Conservation (phyloP, 2,113 vertebrate genomes). For the Prunella fulvescens region DNA sequence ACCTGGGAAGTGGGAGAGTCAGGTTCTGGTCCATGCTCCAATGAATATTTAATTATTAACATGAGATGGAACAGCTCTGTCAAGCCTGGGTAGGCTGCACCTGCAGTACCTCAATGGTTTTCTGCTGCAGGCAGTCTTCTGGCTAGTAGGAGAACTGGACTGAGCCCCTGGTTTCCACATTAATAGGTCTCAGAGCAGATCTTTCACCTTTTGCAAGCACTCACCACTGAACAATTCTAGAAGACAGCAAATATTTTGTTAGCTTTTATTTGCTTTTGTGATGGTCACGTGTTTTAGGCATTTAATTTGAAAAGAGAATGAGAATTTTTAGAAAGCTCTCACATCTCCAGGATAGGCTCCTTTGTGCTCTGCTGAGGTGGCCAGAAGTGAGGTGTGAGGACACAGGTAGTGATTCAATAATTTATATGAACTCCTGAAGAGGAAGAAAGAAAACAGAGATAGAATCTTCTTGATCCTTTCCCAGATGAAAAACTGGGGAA, state of each 20-base stretch:
- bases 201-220: neutral
- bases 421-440: neutral
- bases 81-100: constrained; percentile 37
- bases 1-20: constrained; percentile 60
- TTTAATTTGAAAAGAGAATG: neutral
- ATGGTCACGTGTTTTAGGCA: neutral
- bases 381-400: neutral
- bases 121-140: neutral
- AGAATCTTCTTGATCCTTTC: neutral
- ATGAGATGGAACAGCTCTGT: constrained; percentile 57
- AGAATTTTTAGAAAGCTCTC: neutral
- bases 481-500: neutral
- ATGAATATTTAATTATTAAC: constrained; percentile 68
- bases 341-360: neutral
- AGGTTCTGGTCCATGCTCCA: constrained; percentile 58
- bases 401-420: neutral
- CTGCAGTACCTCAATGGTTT: constrained; percentile 43
- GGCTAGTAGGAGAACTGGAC: neutral
- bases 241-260: neutral
- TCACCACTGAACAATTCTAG: neutral
- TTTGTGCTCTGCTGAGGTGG: neutral
- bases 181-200: neutral
- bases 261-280: neutral
- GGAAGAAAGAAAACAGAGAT: neutral
- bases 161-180: neutral